Conservation (phyloP, 2,888 invertebrate genomes). For the Drosophila recens region DNA sequence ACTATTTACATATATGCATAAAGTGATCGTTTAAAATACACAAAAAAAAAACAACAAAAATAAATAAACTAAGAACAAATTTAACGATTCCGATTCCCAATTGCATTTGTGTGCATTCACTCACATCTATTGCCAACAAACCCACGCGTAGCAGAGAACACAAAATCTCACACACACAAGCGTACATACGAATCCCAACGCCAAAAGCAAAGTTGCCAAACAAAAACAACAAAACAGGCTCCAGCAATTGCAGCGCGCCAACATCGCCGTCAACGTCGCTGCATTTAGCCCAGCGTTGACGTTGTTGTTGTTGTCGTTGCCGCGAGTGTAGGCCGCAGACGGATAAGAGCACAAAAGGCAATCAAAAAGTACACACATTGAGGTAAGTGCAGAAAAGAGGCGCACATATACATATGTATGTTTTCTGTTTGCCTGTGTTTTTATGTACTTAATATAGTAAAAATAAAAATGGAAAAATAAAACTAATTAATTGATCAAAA, state of each 20-base stretch:
- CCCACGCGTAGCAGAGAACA: slow-evolving; percentile 43
- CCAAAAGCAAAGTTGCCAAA: slow-evolving; percentile 60
- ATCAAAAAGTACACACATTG: slow-evolving; percentile 45
- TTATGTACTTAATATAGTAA: neutral
- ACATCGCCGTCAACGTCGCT: slow-evolving; percentile 40
- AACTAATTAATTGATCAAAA: slow-evolving; percentile 10
- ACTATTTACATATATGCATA: slow-evolving; percentile 8
- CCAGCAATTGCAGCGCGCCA: slow-evolving; percentile 62
- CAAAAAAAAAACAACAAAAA: slow-evolving; percentile 14
- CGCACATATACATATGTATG: neutral
- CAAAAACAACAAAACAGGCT: slow-evolving; percentile 58
- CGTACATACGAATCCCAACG: slow-evolving; percentile 47
- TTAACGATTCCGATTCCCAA: slow-evolving; percentile 28
- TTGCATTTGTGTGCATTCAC: slow-evolving; percentile 51
- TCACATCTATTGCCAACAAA: slow-evolving; percentile 30
- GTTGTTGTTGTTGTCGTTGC: slow-evolving; percentile 48
- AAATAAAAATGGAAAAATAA: slow-evolving; percentile 16
- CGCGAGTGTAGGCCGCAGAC: slow-evolving; percentile 45
- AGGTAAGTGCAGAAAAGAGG: slow-evolving; percentile 41
- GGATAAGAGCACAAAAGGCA: slow-evolving; percentile 52
- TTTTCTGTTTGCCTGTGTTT: neutral
- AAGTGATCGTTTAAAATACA: slow-evolving; percentile 31
- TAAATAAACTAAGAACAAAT: slow-evolving; percentile 4
- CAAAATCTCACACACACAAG: slow-evolving; percentile 14
- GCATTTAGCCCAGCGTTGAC: slow-evolving; percentile 45